Evolutionary conservation across 2,888 invertebrate species (phyloP).

Genomic region (Callimorpha dominula): DNA sequence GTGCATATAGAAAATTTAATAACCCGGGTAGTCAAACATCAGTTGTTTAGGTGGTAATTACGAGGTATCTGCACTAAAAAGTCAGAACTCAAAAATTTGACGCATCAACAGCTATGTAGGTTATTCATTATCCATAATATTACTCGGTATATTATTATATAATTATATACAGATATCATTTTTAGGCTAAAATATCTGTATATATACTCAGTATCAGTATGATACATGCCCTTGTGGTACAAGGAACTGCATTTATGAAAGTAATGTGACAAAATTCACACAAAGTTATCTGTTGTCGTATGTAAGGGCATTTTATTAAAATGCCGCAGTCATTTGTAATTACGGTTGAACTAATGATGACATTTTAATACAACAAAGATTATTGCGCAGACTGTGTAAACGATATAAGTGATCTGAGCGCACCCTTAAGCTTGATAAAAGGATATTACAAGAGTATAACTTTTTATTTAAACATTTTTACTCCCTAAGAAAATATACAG

Average conservation of each 20-base stretch:
- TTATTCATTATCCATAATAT: too few species aligned
- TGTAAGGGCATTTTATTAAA: slow-evolving; percentile 17
- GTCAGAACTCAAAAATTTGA: neutral
- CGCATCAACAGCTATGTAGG: too few species aligned
- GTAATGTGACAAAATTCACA: slow-evolving; percentile 30
- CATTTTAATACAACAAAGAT: slow-evolving; percentile 31
- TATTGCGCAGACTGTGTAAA: slow-evolving; percentile 15
- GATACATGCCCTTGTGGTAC: slow-evolving; percentile 24
- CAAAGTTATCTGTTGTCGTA: slow-evolving; percentile 8
- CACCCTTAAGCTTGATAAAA: too few species aligned
- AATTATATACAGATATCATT: too few species aligned
- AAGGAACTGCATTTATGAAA: slow-evolving; percentile 40
- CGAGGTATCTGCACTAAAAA: too few species aligned
- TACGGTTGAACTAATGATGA: slow-evolving; percentile 22
- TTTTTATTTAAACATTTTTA: neutral
- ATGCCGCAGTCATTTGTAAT: slow-evolving; percentile 18
- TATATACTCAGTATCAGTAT: too few species aligned
- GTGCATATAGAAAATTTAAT: too few species aligned
- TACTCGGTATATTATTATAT: too few species aligned
- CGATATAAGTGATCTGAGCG: neutral
- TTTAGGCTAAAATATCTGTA: too few species aligned
- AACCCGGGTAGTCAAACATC: too few species aligned
- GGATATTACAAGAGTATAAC: neutral
- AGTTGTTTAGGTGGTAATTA: too few species aligned
- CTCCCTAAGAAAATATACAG: neutral